Conservation (phyloP, 2,113 vertebrate species). For the Thamnophis sirtalis region DNA sequence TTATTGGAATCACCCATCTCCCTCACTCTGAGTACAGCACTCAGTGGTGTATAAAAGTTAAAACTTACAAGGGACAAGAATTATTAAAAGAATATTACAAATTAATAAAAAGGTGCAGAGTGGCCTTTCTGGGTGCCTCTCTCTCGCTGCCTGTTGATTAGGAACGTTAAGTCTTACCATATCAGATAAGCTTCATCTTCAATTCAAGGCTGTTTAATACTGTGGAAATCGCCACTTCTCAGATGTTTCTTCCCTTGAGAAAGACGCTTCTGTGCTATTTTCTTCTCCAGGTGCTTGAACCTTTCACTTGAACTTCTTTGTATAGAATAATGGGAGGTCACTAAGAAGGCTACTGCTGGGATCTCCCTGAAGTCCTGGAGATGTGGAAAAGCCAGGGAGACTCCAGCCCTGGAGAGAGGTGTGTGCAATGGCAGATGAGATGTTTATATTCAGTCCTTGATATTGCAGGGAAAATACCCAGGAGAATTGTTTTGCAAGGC, state of each 20-base stretch:
- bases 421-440: background rate
- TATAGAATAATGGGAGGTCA: background rate
- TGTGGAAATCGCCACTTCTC: background rate
- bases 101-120: background rate
- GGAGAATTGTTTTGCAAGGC: background rate
- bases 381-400: background rate
- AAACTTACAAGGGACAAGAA: background rate
- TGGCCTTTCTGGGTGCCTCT: background rate
- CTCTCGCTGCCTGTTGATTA: background rate
- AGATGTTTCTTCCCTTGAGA: background rate
- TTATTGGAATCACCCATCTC: background rate
- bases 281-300: background rate
- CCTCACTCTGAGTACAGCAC: no score
- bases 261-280: background rate
- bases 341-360: background rate
- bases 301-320: background rate
- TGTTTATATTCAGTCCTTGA: background rate
- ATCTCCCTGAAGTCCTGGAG: background rate
- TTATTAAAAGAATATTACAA: background rate
- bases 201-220: background rate
- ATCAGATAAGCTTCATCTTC: background rate
- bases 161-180: background rate
- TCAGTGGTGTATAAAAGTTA: no score
- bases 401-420: background rate
- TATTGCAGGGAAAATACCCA: background rate